Percentiles rank a stretch among this genome's conserved stretches.
Evolutionary conservation across 2,888 invertebrate species (phyloP).

Genomic region (Eristalinus sepulchralis): DNA sequence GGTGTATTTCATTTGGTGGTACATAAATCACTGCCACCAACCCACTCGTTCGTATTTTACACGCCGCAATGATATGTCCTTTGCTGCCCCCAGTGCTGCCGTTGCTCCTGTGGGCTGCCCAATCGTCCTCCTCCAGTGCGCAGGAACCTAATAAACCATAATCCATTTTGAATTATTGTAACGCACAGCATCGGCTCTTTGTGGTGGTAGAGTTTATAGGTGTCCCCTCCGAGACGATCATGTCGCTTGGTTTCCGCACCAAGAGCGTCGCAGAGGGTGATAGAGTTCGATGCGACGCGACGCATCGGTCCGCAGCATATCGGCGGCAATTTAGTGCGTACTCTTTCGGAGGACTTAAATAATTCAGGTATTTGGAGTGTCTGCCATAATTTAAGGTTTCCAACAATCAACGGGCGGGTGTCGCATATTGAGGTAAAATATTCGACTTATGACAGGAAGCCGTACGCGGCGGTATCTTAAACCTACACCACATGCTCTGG

Average conservation of each 20-base stretch:
- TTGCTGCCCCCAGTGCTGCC: slow-evolving; percentile 54
- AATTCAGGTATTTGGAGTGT: slow-evolving; percentile 66
- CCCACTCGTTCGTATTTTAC: slow-evolving; percentile 73
- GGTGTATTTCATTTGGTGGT: slow-evolving; percentile 80
- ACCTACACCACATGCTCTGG: neutral
- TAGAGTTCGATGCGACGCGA: slow-evolving; percentile 48
- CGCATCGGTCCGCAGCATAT: slow-evolving; percentile 27
- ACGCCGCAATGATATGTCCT: slow-evolving; percentile 66
- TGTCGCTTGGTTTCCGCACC: slow-evolving; percentile 64
- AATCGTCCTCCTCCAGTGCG: slow-evolving; percentile 58
- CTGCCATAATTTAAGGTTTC: slow-evolving; percentile 79
- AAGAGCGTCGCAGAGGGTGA: slow-evolving; percentile 47
- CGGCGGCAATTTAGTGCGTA: slow-evolving; percentile 56
- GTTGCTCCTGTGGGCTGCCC: slow-evolving; percentile 37
- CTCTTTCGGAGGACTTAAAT: slow-evolving; percentile 41
- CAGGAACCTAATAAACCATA: slow-evolving; percentile 79
- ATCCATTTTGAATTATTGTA: slow-evolving; percentile 81
- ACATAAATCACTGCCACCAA: slow-evolving; percentile 78
- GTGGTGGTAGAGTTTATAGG: slow-evolving; percentile 64
- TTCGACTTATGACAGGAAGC: slow-evolving; percentile 54
- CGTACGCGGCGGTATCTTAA: slow-evolving; percentile 1
- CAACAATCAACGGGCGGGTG: slow-evolving; percentile 76
- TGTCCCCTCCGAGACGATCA: slow-evolving; percentile 66
- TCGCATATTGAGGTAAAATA: slow-evolving; percentile 65
- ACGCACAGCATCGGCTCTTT: slow-evolving; percentile 70